phyloP scores from a whole-genome alignment of 2,888 invertebrate species.

The Scotopteryx bipunctaria region DNA sequence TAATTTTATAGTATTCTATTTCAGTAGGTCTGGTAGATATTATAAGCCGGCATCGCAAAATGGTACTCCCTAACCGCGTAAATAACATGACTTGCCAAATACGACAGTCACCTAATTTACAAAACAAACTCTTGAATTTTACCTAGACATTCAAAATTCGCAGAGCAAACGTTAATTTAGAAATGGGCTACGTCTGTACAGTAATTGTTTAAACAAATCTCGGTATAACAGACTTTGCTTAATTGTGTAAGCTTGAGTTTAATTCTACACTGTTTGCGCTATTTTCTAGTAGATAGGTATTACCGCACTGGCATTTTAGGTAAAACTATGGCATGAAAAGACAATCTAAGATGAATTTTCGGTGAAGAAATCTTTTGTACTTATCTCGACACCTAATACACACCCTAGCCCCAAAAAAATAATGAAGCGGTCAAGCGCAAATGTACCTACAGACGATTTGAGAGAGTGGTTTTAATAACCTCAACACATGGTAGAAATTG shows the following conservation, averaged over 20 bases:
- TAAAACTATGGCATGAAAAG: too few species aligned
- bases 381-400: too few species aligned
- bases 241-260: slow-evolving; percentile 4
- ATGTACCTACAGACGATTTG: too few species aligned
- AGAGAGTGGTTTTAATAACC: too few species aligned
- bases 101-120: slow-evolving; percentile 14
- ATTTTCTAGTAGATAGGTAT: not conserved
- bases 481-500: not conserved
- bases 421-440: too few species aligned
- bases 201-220: slow-evolving; percentile 18
- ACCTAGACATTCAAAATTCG: slow-evolving; percentile 9
- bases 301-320: not conserved
- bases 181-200: slow-evolving; percentile 7
- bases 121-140: slow-evolving; percentile 10
- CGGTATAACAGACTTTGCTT: slow-evolving; percentile 7
- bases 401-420: too few species aligned
- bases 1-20: too few species aligned
- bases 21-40: not conserved
- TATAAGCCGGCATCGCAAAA: slow-evolving; percentile 11
- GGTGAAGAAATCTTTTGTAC: too few species aligned
- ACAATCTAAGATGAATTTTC: too few species aligned
- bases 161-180: slow-evolving; percentile 15
- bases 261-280: not conserved
- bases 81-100: slow-evolving; percentile 25
- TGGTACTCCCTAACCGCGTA: not conserved